Evolutionary conservation across 2,797 vertebrate genomes (phyloP), one percentile per base, ranked within the genome.

Genomic region (Aplochiton taeniatus): DNA sequence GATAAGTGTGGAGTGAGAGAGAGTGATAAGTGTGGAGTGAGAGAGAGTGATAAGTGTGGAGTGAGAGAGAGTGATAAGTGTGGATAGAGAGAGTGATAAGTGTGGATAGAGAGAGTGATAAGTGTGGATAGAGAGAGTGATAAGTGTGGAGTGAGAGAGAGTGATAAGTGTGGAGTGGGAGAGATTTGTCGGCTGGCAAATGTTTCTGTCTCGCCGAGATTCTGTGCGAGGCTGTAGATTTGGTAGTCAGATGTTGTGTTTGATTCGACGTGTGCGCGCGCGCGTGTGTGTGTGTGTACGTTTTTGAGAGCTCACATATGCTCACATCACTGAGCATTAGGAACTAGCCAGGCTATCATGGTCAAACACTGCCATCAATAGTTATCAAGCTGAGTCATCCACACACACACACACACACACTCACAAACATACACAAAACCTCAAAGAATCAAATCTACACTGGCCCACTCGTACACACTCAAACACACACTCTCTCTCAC

Each of bases 171-270:
- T 19, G 43, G 31, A 31, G 31, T 31, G 31, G 31, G 31, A 31
- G 6, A 31, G 31, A 31, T 31, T 31, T 31, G 31, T 2, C 6
- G 31, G 9, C 3, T 60, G 73, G 70, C 72, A 54, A 79, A 70
- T 76, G 75, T 64, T 77, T 84, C 66, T 77, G 68, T 80, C 78
- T 69, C 72, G 74, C n/a, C n/a, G n/a, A n/a, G n/a, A n/a, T n/a
- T n/a, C n/a, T 67, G 68, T 81, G 59, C 55, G 16, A 56, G 10
- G 31, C 48, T 73, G 64, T 64, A 65, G 68, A 79, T 79, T 68
- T 77, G 72, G 51, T 67, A 72, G 73, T 74, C 74, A 65, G 78
- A 74, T 70, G 69, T 68, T 72, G 71, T 69, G 68, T 72, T 45
- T 52, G 64, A 84, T 74, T 80, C 73, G 78, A 81, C 74, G 81